phyloP scores from a whole-genome alignment of 2,888 invertebrate species.

The Cephalotes varians region DNA sequence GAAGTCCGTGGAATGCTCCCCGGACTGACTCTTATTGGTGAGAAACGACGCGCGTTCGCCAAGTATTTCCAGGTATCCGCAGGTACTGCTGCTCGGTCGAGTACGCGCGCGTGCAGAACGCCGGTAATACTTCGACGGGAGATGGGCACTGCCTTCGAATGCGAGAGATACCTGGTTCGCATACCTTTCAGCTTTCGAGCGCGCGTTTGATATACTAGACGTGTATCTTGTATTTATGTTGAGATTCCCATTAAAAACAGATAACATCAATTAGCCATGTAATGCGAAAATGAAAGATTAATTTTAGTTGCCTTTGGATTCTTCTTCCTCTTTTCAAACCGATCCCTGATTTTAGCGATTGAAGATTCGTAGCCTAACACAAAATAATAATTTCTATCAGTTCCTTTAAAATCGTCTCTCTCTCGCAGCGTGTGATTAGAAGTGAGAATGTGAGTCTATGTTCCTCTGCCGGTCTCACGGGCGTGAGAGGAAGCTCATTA shows the following conservation, averaged over 20 bases:
- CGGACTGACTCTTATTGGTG: constrained; percentile 24
- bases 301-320: neutral
- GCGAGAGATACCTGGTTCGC: constrained; percentile 54
- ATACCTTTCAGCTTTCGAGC: constrained; percentile 34
- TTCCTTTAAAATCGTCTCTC: neutral
- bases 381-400: neutral
- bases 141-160: constrained; percentile 42
- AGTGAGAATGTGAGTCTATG: neutral
- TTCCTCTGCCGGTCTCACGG: constrained; percentile 6
- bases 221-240: neutral
- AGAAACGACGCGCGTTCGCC: constrained; percentile 24
- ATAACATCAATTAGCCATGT: neutral
- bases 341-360: neutral
- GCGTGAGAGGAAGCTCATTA: constrained; percentile 32
- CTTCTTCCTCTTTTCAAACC: neutral
- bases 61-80: constrained; percentile 49
- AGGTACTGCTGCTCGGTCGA: constrained; percentile 1
- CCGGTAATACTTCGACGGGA: constrained; percentile 55
- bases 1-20: constrained; percentile 24
- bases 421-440: constrained; percentile 15
- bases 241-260: neutral
- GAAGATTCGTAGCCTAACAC: neutral
- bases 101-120: constrained; percentile 21
- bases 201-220: constrained; percentile 13
- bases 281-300: neutral